Evolutionary conservation across 1,140 invertebrate species (phyloP).

Genomic region (Cotesia chilonis): DNA sequence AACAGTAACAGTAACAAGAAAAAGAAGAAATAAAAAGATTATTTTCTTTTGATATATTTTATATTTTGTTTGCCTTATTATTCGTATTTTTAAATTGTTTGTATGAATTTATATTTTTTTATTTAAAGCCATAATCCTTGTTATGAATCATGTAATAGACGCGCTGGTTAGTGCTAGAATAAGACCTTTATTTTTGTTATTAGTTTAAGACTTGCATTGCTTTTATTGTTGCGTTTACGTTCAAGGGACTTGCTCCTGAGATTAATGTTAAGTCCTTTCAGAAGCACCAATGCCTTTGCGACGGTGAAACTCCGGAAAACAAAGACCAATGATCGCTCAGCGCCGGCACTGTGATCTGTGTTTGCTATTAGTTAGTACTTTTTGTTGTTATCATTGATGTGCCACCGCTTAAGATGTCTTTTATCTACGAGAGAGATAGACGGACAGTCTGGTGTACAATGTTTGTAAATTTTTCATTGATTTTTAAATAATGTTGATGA

Average conservation of each 20-base stretch:
- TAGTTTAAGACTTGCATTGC: background rate
- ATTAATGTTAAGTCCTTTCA: conserved; percentile 64
- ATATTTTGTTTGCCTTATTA: too few relatives aligned
- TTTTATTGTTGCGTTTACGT: conserved; percentile 14
- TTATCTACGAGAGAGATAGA: conserved; percentile 13
- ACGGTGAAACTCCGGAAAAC: conserved; percentile 87
- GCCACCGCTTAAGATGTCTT: conserved; percentile 8
- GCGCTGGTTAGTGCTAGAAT: too few relatives aligned
- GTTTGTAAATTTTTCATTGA: background rate
- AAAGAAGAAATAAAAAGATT: conserved; percentile 11
- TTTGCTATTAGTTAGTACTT: background rate
- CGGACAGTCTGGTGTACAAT: conserved; percentile 8
- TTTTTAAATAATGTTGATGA: conserved; percentile 21
- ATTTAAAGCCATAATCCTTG: conserved; percentile 2
- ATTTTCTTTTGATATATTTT: too few relatives aligned
- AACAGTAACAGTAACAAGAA: background rate
- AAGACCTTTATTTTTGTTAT: conserved; percentile 23
- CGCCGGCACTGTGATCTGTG: conserved; percentile 67
- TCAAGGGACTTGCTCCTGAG: background rate
- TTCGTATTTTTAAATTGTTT: background rate
- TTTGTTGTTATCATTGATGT: conserved; percentile 2
- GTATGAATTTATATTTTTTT: conserved; percentile 31
- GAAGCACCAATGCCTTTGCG: conserved; percentile 79
- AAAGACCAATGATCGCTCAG: conserved; percentile 84
- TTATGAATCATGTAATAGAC: too few relatives aligned